Percentiles rank a stretch among this genome's conserved stretches.
Evolutionary conservation across 1,140 invertebrate species (phyloP).

Genomic region (Hesperophylax magnus): DNA sequence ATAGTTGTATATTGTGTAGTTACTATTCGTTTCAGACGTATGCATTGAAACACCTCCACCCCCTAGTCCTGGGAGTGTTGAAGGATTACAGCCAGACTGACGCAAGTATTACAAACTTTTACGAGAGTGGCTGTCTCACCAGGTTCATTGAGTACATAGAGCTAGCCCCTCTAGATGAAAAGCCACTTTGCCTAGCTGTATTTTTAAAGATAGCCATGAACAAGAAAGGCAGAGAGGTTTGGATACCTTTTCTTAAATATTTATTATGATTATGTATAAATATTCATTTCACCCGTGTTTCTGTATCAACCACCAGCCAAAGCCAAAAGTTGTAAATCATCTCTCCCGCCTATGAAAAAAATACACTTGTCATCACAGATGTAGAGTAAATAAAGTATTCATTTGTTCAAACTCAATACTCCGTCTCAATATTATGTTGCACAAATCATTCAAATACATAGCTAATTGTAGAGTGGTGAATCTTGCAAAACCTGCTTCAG

Average conservation of each 20-base stretch:
- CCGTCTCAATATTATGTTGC: too few species aligned
- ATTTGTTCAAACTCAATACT: too few species aligned
- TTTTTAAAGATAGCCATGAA: constrained; percentile 39
- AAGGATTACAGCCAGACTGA: constrained; percentile 36
- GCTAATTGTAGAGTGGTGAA: too few species aligned
- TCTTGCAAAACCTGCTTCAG: too few species aligned
- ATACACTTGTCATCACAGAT: too few species aligned
- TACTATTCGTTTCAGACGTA: constrained; percentile 26
- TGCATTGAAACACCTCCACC: constrained; percentile 34
- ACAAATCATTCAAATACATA: too few species aligned
- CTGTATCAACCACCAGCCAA: too few species aligned
- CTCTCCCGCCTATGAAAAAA: too few species aligned
- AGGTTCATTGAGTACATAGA: constrained; percentile 34
- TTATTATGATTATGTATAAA: too few species aligned
- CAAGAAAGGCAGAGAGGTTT: constrained; percentile 38
- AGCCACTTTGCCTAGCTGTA: constrained; percentile 23
- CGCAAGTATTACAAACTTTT: constrained; percentile 30
- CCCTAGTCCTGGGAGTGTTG: constrained; percentile 15
- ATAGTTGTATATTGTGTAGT: not conserved
- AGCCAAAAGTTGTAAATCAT: too few species aligned
- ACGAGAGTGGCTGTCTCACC: constrained; percentile 38
- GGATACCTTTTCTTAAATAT: not conserved
- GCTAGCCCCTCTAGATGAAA: not conserved
- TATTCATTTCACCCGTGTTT: too few species aligned
- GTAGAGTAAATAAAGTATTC: too few species aligned